Evolutionary conservation across 2,797 vertebrate species (phyloP), one percentile per base, ranked within the genome.

Genomic region (Channa striata): DNA sequence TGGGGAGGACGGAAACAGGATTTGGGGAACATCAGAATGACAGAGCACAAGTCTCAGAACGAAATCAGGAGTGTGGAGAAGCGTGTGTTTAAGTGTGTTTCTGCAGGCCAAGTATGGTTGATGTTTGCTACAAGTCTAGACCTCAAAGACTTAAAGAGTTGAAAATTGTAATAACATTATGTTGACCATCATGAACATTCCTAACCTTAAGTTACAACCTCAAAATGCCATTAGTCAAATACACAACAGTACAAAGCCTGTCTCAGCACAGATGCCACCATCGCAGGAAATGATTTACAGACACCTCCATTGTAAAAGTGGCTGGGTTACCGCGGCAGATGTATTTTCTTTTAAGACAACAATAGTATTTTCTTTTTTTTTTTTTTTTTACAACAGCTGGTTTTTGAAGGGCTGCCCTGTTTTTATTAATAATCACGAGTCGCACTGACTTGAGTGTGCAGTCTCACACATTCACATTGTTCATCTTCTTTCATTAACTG

Each of bases 21-120:
- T 72, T 80, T 75, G 62, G 64, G 58, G 39, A 80, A 81, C 75
- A 84, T 81, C 36, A 11, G 69, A 78, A 72, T 69, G 85, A 83
- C 76, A 68, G n/a, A 42, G 49, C 11, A 9, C 47, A 84, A 68
- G 71, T 59, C 78, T 52, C 21, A 21, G 53, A 58, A 65, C 64
- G 53, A 53, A 52, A 54, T 64, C 56, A 85, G 72, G 77, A 85
- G 74, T 80, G 59, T 60, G 51, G 16, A 46, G 17, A 25, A 40
- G 51, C 20, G 50, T 44, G 19, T 50, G 36, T 40, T 43, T 49
- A 6, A 43, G 17, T 34, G 48, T 10, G 25, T 30, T 30, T 30
- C 25, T 30, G 25, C 36, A n/a, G n/a, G n/a, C n/a, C n/a, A 16
- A 34, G 58, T 43, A 11, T 48, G 47, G 34, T 6, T 7, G 8